These are phyloP conservation scores for Notolabrus celidotus DNA, from an alignment of 2,797 vertebrate species.

Conservation along the genomic window DNA sequence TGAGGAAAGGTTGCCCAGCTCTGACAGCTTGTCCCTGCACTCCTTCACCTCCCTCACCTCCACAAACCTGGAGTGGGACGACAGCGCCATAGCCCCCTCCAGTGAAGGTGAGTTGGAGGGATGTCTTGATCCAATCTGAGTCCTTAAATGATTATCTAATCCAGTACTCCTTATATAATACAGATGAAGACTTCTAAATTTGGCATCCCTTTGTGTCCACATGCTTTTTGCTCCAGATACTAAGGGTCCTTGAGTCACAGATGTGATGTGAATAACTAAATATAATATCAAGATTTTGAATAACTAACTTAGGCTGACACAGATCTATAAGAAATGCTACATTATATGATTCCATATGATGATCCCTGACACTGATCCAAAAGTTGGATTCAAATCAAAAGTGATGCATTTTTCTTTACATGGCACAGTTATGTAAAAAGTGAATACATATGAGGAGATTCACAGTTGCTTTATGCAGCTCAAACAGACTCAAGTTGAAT, in stretches of 20 bases:
- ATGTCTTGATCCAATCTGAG: background rate
- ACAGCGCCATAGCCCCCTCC: constrained; percentile 97
- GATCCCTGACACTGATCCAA: too few species aligned
- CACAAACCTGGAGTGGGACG: constrained; percentile 98
- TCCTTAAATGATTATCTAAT: background rate
- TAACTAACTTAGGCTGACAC: background rate
- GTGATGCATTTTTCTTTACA: too few species aligned
- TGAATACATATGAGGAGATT: too few species aligned
- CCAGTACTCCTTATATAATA: background rate
- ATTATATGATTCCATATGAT: too few species aligned
- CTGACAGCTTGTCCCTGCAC: constrained; percentile 96
- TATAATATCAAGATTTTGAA: background rate
- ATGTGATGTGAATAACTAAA: too few species aligned
- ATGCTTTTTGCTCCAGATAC: background rate
- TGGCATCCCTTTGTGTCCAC: background rate
- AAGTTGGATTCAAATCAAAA: too few species aligned
- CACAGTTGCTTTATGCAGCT: too few species aligned
- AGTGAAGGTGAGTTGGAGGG: constrained; percentile 90
- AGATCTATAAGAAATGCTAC: background rate
- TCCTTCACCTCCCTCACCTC: constrained; percentile 98
- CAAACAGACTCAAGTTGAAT: too few species aligned
- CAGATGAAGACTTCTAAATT: background rate
- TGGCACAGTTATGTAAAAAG: too few species aligned
- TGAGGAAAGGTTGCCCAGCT: constrained; percentile 95
- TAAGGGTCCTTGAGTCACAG: background rate